Conservation (phyloP, 2,113 vertebrate genomes). For the Phodopus roborovskii region DNA sequence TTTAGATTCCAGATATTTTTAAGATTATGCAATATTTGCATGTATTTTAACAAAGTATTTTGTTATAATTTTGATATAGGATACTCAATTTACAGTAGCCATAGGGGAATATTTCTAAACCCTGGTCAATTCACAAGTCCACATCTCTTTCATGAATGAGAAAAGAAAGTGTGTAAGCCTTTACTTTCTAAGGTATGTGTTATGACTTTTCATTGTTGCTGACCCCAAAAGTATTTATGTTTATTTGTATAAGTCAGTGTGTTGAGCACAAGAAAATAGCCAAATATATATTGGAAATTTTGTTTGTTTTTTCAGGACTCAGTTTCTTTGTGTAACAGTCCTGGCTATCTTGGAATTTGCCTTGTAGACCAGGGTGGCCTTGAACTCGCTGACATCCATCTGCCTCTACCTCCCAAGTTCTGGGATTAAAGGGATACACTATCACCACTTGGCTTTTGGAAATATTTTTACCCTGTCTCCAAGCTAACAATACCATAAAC, state of each 20-base stretch:
- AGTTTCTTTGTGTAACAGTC: no score
- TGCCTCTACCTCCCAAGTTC: no score
- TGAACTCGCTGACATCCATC: no score
- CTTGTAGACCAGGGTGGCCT: no score
- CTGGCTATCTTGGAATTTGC: no score
- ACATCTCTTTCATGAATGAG: neutral
- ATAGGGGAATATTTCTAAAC: neutral
- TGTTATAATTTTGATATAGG: no score
- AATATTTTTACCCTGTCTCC: neutral
- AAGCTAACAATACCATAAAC: neutral
- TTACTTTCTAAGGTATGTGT: neutral
- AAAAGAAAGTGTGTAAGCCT: neutral
- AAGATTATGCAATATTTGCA: neutral
- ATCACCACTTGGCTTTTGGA: neutral
- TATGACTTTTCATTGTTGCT: neutral
- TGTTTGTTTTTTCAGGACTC: no score
- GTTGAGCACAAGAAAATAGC: neutral
- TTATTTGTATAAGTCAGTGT: neutral
- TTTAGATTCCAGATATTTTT: neutral
- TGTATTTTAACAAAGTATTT: neutral
- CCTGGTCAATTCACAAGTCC: neutral
- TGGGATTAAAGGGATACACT: no score
- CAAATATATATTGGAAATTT: neutral
- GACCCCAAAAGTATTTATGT: neutral
- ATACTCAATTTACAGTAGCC: neutral